Evolutionary conservation across 2,797 vertebrate species (phyloP).

Genomic region (Periparus ater): DNA sequence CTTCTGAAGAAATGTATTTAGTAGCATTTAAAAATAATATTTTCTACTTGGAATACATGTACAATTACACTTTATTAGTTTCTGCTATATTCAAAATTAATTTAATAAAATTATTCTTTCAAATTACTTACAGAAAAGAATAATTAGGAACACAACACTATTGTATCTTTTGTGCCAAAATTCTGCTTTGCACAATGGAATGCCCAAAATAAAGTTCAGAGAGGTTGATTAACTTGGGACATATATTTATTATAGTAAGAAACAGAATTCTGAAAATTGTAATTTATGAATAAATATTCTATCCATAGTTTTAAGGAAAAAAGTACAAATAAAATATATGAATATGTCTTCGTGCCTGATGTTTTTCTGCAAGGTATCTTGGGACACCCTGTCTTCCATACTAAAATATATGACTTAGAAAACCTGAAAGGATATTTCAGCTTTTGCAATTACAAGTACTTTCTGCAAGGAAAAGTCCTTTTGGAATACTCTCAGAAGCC

Average conservation of each 20-base stretch:
- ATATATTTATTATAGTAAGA: not conserved
- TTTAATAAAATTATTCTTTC: not conserved
- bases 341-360: not conserved
- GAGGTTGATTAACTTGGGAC: not conserved
- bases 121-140: not conserved
- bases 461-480: not conserved
- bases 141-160: not conserved
- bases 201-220: not conserved
- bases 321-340: not conserved
- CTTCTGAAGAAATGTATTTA: not conserved
- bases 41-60: not conserved
- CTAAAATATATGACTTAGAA: not conserved
- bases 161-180: not conserved
- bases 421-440: not conserved
- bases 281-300: not conserved
- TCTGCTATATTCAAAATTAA: not conserved
- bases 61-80: not conserved
- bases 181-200: not conserved
- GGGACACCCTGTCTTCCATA: not conserved
- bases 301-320: not conserved
- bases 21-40: not conserved
- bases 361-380: not conserved
- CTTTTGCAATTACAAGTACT: not conserved
- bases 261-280: not conserved
- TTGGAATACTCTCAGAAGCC: not conserved